Conservation (phyloP, 1,140 invertebrate genomes). For the Tachypleus tridentatus region DNA sequence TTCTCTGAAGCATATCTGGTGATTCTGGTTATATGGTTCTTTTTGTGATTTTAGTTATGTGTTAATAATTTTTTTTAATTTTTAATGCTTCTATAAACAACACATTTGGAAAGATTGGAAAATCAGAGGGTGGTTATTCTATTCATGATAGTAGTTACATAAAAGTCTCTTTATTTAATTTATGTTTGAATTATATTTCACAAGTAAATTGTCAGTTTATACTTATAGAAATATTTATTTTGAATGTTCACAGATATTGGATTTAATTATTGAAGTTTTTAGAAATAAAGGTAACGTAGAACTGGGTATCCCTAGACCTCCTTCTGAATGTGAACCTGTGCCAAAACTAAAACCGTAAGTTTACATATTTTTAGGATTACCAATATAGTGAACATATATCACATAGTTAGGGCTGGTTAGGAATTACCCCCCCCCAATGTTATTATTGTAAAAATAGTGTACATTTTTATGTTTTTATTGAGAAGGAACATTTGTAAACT, state of each 20-base stretch:
- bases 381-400: slow-evolving; percentile 3
- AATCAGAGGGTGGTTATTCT: too few species aligned
- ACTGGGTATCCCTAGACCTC: slow-evolving; percentile 63
- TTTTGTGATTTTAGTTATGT: too few species aligned
- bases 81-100: too few species aligned
- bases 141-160: not conserved
- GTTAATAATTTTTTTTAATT: too few species aligned
- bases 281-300: slow-evolving; percentile 62
- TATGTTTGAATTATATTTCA: slow-evolving; percentile 3
- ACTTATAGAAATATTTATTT: slow-evolving; percentile 21
- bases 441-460: too few species aligned
- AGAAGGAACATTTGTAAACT: too few species aligned
- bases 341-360: slow-evolving; percentile 32
- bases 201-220: slow-evolving; percentile 12
- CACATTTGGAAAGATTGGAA: too few species aligned
- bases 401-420: too few species aligned
- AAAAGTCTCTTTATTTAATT: not conserved
- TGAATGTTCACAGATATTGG: slow-evolving; percentile 38
- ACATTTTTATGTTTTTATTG: too few species aligned
- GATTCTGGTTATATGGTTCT: too few species aligned
- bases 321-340: slow-evolving; percentile 43
- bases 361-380: not conserved
- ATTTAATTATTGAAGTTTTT: slow-evolving; percentile 53
- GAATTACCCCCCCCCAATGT: too few species aligned
- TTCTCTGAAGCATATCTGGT: too few species aligned